These are phyloP conservation scores for Synergus umbraculus DNA, from an alignment of 2,888 invertebrate species.

Conservation along the genomic window DNA sequence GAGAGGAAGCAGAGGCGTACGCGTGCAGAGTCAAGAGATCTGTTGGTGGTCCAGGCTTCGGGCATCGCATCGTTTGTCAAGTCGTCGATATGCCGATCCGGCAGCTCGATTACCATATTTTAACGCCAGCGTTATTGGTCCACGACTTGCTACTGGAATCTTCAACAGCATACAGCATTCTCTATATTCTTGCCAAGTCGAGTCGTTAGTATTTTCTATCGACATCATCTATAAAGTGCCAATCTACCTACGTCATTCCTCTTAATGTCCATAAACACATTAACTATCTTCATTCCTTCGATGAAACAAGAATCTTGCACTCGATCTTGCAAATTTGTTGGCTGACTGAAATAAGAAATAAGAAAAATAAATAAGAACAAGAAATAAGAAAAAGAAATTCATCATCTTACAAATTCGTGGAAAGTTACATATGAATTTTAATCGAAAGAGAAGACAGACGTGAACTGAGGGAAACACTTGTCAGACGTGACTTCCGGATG, in stretches of 20 bases:
- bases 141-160: constrained; percentile 74
- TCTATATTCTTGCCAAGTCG: constrained; percentile 44
- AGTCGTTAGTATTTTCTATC: constrained; percentile 53
- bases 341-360: too few relatives aligned
- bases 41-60: constrained; percentile 75
- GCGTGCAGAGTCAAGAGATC: constrained; percentile 63
- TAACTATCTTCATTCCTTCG: constrained; percentile 11
- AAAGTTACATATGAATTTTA: not conserved
- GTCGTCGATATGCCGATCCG: constrained; percentile 76
- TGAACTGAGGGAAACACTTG: constrained; percentile 43
- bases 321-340: too few relatives aligned
- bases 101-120: constrained; percentile 76
- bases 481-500: constrained; percentile 61
- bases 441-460: constrained; percentile 3
- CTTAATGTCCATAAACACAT: not conserved
- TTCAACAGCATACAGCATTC: constrained; percentile 65
- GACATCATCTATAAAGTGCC: constrained; percentile 51
- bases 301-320: not conserved
- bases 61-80: constrained; percentile 76
- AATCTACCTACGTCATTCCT: constrained; percentile 49
- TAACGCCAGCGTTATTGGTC: constrained; percentile 75
- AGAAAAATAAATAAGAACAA: not conserved
- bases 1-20: constrained; percentile 58
- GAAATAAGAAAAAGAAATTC: not conserved
- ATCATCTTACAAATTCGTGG: not conserved